phyloP scores from a whole-genome alignment of 2,797 vertebrate species.

The Premnoplex brunnescens region DNA sequence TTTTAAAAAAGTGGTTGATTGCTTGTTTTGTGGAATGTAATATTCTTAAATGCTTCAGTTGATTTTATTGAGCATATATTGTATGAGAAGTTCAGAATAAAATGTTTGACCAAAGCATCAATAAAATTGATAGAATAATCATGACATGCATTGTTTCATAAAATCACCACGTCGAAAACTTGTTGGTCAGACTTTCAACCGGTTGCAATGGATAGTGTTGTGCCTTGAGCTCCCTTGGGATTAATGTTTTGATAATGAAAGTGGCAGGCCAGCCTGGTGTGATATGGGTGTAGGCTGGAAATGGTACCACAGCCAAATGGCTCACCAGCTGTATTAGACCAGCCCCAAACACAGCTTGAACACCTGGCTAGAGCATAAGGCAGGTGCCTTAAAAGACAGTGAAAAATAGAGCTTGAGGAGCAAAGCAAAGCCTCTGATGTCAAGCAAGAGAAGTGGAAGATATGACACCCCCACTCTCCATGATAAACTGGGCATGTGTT shows the following conservation, averaged over 20 bases:
- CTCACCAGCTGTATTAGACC: neutral
- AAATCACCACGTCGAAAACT: neutral
- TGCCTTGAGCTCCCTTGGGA: neutral
- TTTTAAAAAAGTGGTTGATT: neutral
- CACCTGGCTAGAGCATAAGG: neutral
- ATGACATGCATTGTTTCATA: neutral
- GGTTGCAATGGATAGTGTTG: neutral
- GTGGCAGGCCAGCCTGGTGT: neutral
- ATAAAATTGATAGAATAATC: neutral
- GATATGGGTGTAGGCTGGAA: neutral
- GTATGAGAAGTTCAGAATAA: neutral
- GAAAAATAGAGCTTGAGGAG: neutral
- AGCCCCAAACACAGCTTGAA: neutral
- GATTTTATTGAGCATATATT: neutral
- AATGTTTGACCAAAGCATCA: neutral
- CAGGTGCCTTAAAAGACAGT: neutral
- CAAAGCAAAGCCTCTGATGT: neutral
- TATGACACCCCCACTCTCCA: neutral
- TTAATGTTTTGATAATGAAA: neutral
- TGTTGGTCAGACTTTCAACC: neutral
- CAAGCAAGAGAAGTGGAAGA: neutral
- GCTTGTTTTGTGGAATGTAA: neutral
- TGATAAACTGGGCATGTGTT: neutral
- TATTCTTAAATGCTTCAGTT: neutral
- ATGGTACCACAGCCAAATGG: rapidly evolving